A percentile compares a stretch with the other conserved stretches of the same genome.
These are phyloP conservation scores for Dicyrtoma fusca DNA, from an alignment of 2,888 invertebrate genomes.

Conservation along the genomic window DNA sequence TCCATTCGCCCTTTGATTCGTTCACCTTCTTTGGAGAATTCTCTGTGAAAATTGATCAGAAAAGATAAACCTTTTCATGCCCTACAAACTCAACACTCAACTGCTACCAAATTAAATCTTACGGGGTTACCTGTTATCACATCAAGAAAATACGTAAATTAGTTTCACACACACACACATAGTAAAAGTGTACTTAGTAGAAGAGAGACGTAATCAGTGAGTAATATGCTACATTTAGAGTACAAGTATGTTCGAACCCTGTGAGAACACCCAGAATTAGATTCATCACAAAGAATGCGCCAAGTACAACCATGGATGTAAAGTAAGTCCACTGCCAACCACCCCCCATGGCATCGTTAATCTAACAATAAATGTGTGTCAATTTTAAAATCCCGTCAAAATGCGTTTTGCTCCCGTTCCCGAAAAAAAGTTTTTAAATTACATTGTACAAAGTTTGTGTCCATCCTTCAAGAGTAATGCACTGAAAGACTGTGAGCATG, in stretches of 20 bases:
- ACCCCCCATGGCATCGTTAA: constrained; percentile 64
- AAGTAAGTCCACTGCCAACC: constrained; percentile 68
- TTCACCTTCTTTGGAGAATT: constrained; percentile 69
- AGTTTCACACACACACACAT: not conserved
- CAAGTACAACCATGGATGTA: constrained; percentile 67
- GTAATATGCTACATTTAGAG: not conserved
- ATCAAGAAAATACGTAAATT: not conserved
- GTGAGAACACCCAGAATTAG: constrained; percentile 69
- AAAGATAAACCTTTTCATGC: not conserved
- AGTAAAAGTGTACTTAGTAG: not conserved
- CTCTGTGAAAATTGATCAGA: constrained; percentile 59
- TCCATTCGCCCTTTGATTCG: constrained; percentile 67
- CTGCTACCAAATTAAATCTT: not conserved
- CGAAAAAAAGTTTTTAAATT: constrained; percentile 26
- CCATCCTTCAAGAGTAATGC: constrained; percentile 70
- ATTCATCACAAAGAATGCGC: constrained; percentile 69
- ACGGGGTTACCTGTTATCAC: not conserved
- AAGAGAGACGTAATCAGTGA: constrained; percentile 40
- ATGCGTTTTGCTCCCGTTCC: not conserved
- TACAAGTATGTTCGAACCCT: constrained; percentile 61
- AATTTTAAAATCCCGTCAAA: not conserved
- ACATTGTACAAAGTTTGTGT: constrained; percentile 66
- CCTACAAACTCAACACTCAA: not conserved
- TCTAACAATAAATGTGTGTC: constrained; percentile 57
- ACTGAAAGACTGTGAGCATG: constrained; percentile 69